Base-by-base conservation (phyloP, 2,888 invertebrate genomes). In the Neria commutata region DNA sequence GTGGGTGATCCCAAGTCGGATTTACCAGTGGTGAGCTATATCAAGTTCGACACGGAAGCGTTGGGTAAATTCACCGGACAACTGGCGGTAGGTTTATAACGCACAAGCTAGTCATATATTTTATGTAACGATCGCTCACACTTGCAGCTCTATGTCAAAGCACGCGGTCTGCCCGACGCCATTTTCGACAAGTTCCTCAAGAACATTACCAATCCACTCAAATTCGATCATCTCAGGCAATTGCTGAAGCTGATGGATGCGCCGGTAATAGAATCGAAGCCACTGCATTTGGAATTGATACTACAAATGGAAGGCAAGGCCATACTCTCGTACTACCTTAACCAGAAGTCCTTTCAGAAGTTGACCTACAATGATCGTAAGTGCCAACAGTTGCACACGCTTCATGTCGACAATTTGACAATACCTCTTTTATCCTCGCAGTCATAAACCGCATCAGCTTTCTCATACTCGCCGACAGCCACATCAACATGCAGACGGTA, bases 1-100 rank as follows among this genome's bases (percentile, higher is more conserved):
- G 85, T 90, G 2, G 90, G 88, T 0, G 89, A 89, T 72, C 84
- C 86, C 0, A 81, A 84, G 34, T 88, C 88, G 0, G 88, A 88
- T 26, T 81, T 88, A 62, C 90, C 90, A 0, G 86, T 87, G 33
- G 86, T 89, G 37, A 82, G 85, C 64, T 81, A 87, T 75, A 78
- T 86, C 21, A 85, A 84, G 58, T 76, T 86, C 29, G 84, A 85
- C 66, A 85, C 84, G 57, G 86, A 87, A 68, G 85, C 86, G 1
- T 79, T 85, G 62, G 86, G 85, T 10, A 82, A 83, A 60, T 83
- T 84, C 56, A 83, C 88, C 0, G 87, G 87, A 63, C 86, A 88
- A 56, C 80, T 87, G 60, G 86, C 87, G 60, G 81, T 82, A 65
- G 48, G 72, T 60, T 29, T 59, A 47, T 46, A 10, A 19, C 21